Evolutionary conservation across 2,888 invertebrate species (phyloP).

Genomic region (Polydrusus pterygomalis): DNA sequence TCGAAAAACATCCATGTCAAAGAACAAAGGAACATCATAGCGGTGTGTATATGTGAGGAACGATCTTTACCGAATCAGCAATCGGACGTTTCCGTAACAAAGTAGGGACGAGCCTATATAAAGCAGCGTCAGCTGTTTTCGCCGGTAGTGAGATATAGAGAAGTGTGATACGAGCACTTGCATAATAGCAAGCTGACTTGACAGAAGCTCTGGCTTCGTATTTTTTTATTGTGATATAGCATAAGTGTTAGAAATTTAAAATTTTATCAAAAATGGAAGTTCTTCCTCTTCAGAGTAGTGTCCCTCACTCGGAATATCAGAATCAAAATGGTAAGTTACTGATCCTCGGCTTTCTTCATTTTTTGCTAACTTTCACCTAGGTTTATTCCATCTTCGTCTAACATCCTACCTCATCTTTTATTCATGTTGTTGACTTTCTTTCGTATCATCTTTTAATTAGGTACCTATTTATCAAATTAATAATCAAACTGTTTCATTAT

Average conservation of each 20-base stretch:
- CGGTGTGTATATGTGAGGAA: slow-evolving; percentile 33
- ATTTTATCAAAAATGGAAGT: slow-evolving; percentile 66
- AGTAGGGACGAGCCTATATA: slow-evolving; percentile 60
- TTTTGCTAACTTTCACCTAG: slow-evolving; percentile 22
- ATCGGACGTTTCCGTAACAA: slow-evolving; percentile 54
- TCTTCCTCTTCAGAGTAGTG: slow-evolving; percentile 62
- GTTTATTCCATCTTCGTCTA: not conserved
- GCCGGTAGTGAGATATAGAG: slow-evolving; percentile 53
- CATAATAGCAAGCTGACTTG: slow-evolving; percentile 40
- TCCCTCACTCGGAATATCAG: slow-evolving; percentile 65
- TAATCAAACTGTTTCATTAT: too few relatives aligned
- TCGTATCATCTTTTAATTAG: too few relatives aligned
- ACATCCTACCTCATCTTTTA: not conserved
- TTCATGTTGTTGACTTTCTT: not conserved
- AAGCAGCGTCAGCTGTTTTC: slow-evolving; percentile 51
- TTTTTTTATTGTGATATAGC: slow-evolving; percentile 65
- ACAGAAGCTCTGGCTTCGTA: slow-evolving; percentile 61
- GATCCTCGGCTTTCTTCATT: slow-evolving; percentile 21
- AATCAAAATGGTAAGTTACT: slow-evolving; percentile 66
- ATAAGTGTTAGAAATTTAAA: slow-evolving; percentile 61
- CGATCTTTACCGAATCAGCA: slow-evolving; percentile 24
- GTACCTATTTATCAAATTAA: too few relatives aligned
- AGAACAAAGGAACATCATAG: slow-evolving; percentile 54
- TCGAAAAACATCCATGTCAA: slow-evolving; percentile 38
- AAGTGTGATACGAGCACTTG: slow-evolving; percentile 44